These are phyloP conservation scores for Drosophila tropicalis DNA, from an alignment of 1,140 invertebrate genomes.

Conservation along the genomic window DNA sequence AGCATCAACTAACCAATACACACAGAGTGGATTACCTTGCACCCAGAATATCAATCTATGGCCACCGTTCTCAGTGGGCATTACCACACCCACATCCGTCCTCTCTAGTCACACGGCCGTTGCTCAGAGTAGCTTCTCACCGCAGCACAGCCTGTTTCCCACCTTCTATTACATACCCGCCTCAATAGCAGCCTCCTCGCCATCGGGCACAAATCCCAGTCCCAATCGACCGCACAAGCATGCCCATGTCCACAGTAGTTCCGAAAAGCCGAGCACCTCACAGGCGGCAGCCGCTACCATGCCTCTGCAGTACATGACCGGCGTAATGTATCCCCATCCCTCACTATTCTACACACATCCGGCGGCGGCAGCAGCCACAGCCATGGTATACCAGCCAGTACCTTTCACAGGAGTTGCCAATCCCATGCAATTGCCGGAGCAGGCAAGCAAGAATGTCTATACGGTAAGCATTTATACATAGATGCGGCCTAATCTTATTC, in stretches of 20 bases:
- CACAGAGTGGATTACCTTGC: slow-evolving; percentile 24
- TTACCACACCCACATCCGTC: slow-evolving; percentile 83
- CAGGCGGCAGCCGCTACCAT: slow-evolving; percentile 56
- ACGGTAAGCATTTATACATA: slow-evolving; percentile 26
- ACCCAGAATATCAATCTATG: slow-evolving; percentile 84
- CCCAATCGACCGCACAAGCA: slow-evolving; percentile 15
- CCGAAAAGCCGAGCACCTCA: slow-evolving; percentile 55
- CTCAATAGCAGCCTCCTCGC: slow-evolving; percentile 36
- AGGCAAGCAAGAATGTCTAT: slow-evolving; percentile 48
- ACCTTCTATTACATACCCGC: slow-evolving; percentile 86
- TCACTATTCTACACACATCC: slow-evolving; percentile 79
- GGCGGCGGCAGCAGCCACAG: slow-evolving; percentile 67
- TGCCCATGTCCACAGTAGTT: slow-evolving; percentile 24
- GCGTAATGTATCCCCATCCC: slow-evolving; percentile 84
- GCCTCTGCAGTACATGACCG: slow-evolving; percentile 84
- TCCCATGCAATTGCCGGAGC: slow-evolving; percentile 53
- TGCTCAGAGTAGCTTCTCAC: slow-evolving; percentile 69
- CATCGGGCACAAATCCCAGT: not conserved
- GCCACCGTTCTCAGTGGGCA: slow-evolving; percentile 86
- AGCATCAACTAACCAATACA: slow-evolving; percentile 4
- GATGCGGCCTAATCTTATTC: too few species aligned
- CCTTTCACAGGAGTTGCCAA: slow-evolving; percentile 68
- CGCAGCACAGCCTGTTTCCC: slow-evolving; percentile 66
- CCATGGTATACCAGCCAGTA: slow-evolving; percentile 79
- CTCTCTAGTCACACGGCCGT: slow-evolving; percentile 78